Evolutionary conservation across 2,888 invertebrate species (phyloP).

Genomic region (Exocentrus adspersus): DNA sequence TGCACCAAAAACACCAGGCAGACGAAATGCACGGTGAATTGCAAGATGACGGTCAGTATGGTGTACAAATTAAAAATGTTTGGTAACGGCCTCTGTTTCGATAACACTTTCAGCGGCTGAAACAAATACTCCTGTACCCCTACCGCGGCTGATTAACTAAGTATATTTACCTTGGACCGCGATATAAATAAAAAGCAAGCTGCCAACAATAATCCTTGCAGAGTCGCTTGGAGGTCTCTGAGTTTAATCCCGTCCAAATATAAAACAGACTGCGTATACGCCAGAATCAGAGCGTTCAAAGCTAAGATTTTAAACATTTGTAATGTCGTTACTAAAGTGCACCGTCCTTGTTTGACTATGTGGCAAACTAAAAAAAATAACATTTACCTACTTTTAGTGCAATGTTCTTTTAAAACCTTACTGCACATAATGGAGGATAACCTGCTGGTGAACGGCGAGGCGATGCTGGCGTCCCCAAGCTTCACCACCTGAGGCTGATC

Average conservation of each 20-base stretch:
- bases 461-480: conserved; percentile 98
- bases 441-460: conserved; percentile 98
- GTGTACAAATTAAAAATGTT: conserved; percentile 99
- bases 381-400: neutral
- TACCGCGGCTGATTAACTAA: no score
- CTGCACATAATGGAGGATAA: conserved; percentile 95
- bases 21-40: conserved; percentile 94
- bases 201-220: conserved; percentile 95
- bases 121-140: conserved; percentile 50
- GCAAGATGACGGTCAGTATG: conserved; percentile 90
- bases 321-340: conserved; percentile 97
- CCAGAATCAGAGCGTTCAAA: conserved; percentile 95
- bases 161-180: conserved; percentile 85
- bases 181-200: conserved; percentile 99
- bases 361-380: conserved; percentile 85
- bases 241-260: conserved; percentile 98
- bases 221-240: conserved; percentile 96
- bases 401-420: conserved; percentile 69
- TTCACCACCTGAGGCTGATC: conserved; percentile 91
- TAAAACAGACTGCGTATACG: conserved; percentile 98
- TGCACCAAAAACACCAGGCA: conserved; percentile 90
- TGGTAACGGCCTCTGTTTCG: conserved; percentile 93
- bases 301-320: conserved; percentile 99
- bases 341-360: conserved; percentile 99
- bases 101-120: conserved; percentile 90